These are phyloP conservation scores for Cheilosia variabilis DNA, from an alignment of 2,888 invertebrate species.

Conservation along the genomic window DNA sequence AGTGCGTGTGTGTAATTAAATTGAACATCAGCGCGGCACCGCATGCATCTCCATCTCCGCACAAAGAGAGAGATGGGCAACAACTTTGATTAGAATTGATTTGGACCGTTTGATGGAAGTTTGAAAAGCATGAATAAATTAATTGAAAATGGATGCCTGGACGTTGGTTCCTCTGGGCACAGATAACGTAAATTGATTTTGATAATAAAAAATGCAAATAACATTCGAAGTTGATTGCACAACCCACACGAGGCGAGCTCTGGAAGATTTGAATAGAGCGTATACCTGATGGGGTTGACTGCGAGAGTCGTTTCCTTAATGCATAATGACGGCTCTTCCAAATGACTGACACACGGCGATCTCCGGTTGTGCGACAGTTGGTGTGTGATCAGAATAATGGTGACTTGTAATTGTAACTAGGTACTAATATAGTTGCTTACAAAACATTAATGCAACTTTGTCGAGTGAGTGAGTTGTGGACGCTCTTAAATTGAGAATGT, in stretches of 20 bases:
- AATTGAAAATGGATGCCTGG: constrained; percentile 31
- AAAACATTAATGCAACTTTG: constrained; percentile 18
- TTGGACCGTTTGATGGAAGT: constrained; percentile 56
- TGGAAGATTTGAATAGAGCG: neutral
- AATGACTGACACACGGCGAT: constrained; percentile 21
- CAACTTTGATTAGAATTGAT: constrained; percentile 54
- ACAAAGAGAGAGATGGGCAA: neutral
- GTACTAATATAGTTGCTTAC: neutral
- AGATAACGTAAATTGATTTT: constrained; percentile 25
- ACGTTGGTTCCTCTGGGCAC: neutral
- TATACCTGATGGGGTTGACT: neutral
- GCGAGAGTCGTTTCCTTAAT: constrained; percentile 40
- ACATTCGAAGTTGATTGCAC: constrained; percentile 24
- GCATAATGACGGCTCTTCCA: constrained; percentile 22
- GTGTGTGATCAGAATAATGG: constrained; percentile 4
- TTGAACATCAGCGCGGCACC: constrained; percentile 5
- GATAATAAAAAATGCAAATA: constrained; percentile 19
- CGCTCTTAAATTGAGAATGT: neutral
- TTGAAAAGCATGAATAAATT: constrained; percentile 51
- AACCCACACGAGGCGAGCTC: neutral
- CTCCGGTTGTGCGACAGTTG: neutral
- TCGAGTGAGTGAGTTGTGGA: neutral
- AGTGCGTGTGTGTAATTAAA: constrained; percentile 40
- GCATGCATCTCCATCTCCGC: neutral
- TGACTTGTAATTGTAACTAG: neutral